Evolutionary conservation across 2,113 vertebrate genomes (phyloP).

Genomic region (Camarhynchus parvulus): DNA sequence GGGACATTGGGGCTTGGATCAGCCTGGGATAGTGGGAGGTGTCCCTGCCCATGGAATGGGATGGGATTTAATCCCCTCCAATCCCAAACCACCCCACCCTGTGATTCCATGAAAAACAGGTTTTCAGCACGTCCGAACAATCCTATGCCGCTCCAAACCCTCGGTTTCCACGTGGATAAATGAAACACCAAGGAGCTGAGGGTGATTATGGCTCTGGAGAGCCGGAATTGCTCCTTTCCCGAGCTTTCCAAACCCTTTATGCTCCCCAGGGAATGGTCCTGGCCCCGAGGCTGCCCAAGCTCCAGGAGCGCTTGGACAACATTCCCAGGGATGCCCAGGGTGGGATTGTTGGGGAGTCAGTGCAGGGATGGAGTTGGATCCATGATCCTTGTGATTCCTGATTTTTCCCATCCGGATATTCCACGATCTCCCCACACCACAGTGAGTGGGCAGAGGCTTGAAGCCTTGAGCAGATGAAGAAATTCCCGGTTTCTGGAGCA

Average conservation of each 20-base stretch:
- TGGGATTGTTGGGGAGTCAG: background rate
- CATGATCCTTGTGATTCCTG: background rate
- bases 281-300: background rate
- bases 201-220: background rate
- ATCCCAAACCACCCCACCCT: background rate
- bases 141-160: background rate
- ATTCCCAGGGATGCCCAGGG: background rate
- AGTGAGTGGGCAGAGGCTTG: background rate
- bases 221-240: background rate
- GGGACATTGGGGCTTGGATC: background rate
- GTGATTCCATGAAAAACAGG: background rate
- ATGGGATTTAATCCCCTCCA: background rate
- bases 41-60: background rate
- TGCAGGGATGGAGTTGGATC: background rate
- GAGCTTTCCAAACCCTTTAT: background rate
- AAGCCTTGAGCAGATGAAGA: background rate
- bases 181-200: background rate
- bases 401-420: background rate
- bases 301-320: fast-evolving
- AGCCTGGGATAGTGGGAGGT: fast-evolving
- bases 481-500: background rate
- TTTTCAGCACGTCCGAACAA: fast-evolving
- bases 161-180: fast-evolving
- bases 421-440: fast-evolving
- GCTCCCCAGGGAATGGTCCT: background rate